Evolutionary conservation across 1,140 invertebrate species (phyloP).

Genomic region (Coptotermes formosanus): DNA sequence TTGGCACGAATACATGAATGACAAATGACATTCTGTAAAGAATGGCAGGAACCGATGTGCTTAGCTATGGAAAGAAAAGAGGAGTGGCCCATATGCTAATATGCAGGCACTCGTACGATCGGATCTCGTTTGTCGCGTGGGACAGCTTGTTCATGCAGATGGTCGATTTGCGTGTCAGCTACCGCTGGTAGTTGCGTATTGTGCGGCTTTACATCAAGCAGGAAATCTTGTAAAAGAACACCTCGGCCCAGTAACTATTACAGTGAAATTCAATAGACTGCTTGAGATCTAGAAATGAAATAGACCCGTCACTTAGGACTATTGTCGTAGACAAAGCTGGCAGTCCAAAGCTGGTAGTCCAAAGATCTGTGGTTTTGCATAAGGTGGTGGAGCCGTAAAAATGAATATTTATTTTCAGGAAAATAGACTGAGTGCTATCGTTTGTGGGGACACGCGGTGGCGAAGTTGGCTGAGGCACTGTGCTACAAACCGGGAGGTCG

Average conservation of each 20-base stretch:
- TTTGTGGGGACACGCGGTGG: too few species aligned
- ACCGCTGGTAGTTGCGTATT: background rate
- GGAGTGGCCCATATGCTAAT: constrained; percentile 10
- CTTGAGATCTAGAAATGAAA: background rate
- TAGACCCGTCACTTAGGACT: background rate
- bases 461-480: too few species aligned
- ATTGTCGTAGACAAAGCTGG: too few species aligned
- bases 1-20: background rate
- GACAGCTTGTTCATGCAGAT: background rate
- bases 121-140: background rate
- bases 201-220: background rate
- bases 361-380: too few species aligned
- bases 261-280: background rate
- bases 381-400: too few species aligned
- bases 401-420: too few species aligned
- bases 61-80: background rate
- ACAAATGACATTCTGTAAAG: background rate
- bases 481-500: too few species aligned
- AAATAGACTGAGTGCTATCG: too few species aligned
- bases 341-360: too few species aligned
- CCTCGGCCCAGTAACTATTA: background rate
- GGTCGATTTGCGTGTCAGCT: background rate
- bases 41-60: background rate
- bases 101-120: background rate
- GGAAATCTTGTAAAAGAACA: background rate